Evolutionary conservation across 2,797 vertebrate species (phyloP).

Genomic region (Ambastaia sidthimunki): DNA sequence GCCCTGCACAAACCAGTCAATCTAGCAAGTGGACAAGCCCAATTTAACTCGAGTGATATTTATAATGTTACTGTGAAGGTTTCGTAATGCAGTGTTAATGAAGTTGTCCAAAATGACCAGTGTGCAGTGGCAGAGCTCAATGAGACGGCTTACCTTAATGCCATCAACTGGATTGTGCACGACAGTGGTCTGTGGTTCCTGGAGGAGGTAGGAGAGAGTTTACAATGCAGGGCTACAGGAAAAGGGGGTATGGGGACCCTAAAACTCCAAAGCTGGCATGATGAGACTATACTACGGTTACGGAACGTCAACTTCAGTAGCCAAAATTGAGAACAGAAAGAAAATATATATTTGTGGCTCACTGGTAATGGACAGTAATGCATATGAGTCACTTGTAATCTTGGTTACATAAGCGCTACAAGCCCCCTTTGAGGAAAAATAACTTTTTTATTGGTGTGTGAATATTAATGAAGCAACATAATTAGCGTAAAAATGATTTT

Average conservation of each 20-base stretch:
- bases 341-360: too few relatives aligned
- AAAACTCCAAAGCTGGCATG: constrained; percentile 58
- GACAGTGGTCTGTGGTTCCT: constrained; percentile 99
- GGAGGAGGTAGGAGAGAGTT: constrained; percentile 85
- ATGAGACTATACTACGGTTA: constrained; percentile 21
- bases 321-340: constrained; percentile 52
- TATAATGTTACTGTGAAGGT: constrained; percentile 36
- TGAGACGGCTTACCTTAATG: constrained; percentile 89
- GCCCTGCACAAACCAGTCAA: constrained; percentile 76
- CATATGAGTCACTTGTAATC: background rate
- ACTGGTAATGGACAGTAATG: background rate
- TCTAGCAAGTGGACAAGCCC: constrained; percentile 60
- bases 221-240: constrained; percentile 77
- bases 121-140: constrained; percentile 51
- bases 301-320: constrained; percentile 52
- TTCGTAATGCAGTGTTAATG: constrained; percentile 46
- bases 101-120: constrained; percentile 39
- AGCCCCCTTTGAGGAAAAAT: too few relatives aligned
- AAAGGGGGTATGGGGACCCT: constrained; percentile 34
- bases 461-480: too few relatives aligned
- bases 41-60: constrained; percentile 10
- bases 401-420: too few relatives aligned
- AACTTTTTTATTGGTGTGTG: too few relatives aligned
- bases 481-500: too few relatives aligned
- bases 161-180: constrained; percentile 97